phyloP scores from a whole-genome alignment of 2,888 invertebrate species.

The Cepaea hortensis region DNA sequence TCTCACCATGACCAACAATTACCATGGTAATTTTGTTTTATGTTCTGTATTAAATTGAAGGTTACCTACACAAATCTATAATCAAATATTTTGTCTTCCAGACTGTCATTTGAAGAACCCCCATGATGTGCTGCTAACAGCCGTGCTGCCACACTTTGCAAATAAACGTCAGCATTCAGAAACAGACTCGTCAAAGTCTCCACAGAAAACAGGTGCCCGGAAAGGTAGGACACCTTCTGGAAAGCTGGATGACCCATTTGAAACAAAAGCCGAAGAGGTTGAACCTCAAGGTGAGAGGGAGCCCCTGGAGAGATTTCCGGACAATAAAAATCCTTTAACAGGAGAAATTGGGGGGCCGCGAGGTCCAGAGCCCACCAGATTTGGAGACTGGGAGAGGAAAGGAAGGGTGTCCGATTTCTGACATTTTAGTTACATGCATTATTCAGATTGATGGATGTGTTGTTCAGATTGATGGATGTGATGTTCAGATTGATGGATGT shows the following conservation, averaged over 20 bases:
- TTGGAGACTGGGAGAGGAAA: constrained; percentile 99
- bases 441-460: not conserved
- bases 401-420: constrained; percentile 96
- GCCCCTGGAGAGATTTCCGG: constrained; percentile 87
- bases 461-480: not conserved
- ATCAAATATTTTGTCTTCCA: not conserved
- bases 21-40: too few species aligned
- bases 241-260: constrained; percentile 85
- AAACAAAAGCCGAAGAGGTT: constrained; percentile 78
- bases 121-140: not conserved
- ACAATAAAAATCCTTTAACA: constrained; percentile 91
- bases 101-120: not conserved
- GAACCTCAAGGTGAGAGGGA: constrained; percentile 89
- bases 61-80: too few species aligned
- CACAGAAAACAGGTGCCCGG: constrained; percentile 52
- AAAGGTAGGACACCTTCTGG: constrained; percentile 81
- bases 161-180: constrained; percentile 23
- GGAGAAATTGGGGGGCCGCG: constrained; percentile 96
- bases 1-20: too few species aligned
- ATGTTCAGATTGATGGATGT: not conserved
- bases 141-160: not conserved
- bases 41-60: too few species aligned
- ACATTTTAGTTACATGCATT: constrained; percentile 1
- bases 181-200: constrained; percentile 40
- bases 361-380: constrained; percentile 98